Percentiles rank a stretch among this genome's conserved stretches.
phyloP scores from a whole-genome alignment of 1,140 invertebrate species.

The Neodiprion lecontei region DNA sequence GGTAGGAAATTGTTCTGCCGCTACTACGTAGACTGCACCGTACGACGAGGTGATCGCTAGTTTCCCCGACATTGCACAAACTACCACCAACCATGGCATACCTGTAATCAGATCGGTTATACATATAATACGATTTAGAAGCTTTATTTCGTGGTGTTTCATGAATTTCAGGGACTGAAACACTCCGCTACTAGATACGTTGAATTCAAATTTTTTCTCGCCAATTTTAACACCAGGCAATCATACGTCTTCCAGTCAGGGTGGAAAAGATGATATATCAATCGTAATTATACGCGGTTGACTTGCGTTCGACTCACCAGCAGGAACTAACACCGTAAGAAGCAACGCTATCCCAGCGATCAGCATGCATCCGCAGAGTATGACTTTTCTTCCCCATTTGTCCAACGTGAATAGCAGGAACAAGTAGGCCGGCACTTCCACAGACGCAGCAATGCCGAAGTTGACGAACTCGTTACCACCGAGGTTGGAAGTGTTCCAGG shows the following conservation, averaged over 20 bases:
- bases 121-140: too few species aligned
- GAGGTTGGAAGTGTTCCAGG: slow-evolving; percentile 74
- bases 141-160: too few species aligned
- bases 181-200: too few species aligned
- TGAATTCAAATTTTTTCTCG: too few species aligned
- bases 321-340: slow-evolving; percentile 62
- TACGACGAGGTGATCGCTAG: slow-evolving; percentile 77
- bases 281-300: too few species aligned
- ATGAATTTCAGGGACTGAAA: too few species aligned
- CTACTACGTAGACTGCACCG: slow-evolving; percentile 74
- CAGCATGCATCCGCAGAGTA: slow-evolving; percentile 69
- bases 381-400: slow-evolving; percentile 68
- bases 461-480: slow-evolving; percentile 73
- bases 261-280: too few species aligned
- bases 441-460: slow-evolving; percentile 72
- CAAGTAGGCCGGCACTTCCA: slow-evolving; percentile 74
- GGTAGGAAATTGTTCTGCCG: slow-evolving; percentile 79
- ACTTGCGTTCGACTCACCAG: slow-evolving; percentile 41
- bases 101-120: slow-evolving; percentile 48
- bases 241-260: too few species aligned
- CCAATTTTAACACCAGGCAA: too few species aligned
- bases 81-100: slow-evolving; percentile 62
- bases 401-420: slow-evolving; percentile 69
- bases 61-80: slow-evolving; percentile 76
- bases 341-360: slow-evolving; percentile 66